Percentiles rank a stretch among this genome's conserved stretches.
phyloP scores from a whole-genome alignment of 2,113 vertebrate genomes.

The Arizona elegans region DNA sequence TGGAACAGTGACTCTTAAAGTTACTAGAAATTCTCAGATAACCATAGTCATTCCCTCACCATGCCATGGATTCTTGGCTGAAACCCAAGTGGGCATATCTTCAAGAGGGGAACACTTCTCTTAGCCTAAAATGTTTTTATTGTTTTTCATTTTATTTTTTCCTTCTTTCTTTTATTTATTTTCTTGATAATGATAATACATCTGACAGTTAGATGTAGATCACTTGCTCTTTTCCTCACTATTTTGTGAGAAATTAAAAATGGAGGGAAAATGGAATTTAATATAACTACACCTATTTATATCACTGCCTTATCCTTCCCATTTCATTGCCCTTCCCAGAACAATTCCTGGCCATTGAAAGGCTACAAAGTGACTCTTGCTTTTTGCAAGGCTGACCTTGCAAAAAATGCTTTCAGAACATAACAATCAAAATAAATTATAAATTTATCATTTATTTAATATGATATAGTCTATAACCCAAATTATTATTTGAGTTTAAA shows the following conservation, averaged over 20 bases:
- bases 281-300: not conserved
- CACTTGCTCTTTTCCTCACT: not conserved
- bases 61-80: not conserved
- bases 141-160: not conserved
- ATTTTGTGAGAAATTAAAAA: not conserved
- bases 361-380: not conserved
- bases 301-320: not conserved
- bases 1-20: not conserved
- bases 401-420: not conserved
- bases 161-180: not conserved
- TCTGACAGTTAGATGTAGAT: not conserved
- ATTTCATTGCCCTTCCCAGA: not conserved
- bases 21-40: not conserved
- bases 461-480: not conserved
- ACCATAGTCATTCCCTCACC: not conserved
- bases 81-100: not conserved
- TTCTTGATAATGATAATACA: not conserved
- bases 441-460: not conserved
- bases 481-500: conserved; percentile 44
- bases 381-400: not conserved
- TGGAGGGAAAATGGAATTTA: not conserved
- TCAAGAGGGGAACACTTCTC: not conserved
- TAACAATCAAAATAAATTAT: not conserved
- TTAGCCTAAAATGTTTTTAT: not conserved
- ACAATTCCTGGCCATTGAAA: not conserved